These are phyloP conservation scores for Brachycybe producta DNA, from an alignment of 2,888 invertebrate genomes.

Conservation along the genomic window DNA sequence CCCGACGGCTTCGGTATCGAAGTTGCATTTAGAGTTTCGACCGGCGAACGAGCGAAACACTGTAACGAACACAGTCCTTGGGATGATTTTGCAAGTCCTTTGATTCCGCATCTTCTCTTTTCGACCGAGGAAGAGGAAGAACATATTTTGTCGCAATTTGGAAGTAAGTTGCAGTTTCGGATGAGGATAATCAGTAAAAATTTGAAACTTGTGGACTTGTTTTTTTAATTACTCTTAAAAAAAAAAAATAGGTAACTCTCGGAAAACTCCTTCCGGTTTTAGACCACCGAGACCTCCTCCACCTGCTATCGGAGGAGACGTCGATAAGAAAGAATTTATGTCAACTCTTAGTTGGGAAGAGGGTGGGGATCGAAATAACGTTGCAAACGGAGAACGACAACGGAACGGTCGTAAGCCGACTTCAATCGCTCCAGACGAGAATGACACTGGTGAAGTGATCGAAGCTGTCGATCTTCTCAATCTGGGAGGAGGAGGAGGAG, in stretches of 20 bases:
- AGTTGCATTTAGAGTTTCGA: constrained; percentile 56
- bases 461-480: constrained; percentile 16
- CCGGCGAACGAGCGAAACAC: constrained; percentile 41
- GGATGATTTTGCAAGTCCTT: constrained; percentile 13
- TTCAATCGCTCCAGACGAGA: no score
- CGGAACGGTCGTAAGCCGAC: background rate
- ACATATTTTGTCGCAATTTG: constrained; percentile 70
- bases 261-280: background rate
- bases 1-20: constrained; percentile 54
- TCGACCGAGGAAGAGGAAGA: constrained; percentile 65
- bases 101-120: constrained; percentile 50
- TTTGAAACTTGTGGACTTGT: no score
- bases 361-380: background rate
- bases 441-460: no score
- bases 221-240: no score
- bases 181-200: no score
- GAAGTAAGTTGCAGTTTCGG: constrained; percentile 36
- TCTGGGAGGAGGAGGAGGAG: constrained; percentile 4
- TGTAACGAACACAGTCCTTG: constrained; percentile 21
- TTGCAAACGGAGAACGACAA: background rate
- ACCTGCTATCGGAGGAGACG: constrained; percentile 1
- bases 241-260: constrained; percentile 8
- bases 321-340: constrained; percentile 12
- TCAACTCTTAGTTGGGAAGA: constrained; percentile 17
- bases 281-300: constrained; percentile 16